Evolutionary conservation across 23 tunicate genomes (phyloP), one percentile per base, ranked within the genome.

Genomic region (Botrylloides violaceus): DNA sequence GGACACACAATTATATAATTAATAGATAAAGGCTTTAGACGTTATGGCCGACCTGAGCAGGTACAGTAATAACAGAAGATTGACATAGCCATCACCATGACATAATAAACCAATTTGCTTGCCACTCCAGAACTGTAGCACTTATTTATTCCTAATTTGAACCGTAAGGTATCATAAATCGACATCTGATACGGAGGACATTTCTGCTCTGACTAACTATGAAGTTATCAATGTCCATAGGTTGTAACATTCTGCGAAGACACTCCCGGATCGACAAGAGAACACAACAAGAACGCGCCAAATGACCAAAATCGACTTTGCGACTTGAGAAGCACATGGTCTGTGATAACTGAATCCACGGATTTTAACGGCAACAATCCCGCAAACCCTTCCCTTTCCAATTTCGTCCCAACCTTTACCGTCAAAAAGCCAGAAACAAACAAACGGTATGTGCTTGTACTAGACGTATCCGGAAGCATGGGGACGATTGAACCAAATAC

Each of bases 391-490:
- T n/a, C 24, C 2, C 34, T 30, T 3, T 43, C 32, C 7, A 49
- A 76, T 31, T 75, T 76, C 1, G 38, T 31, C 4, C 88, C 88
- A 12, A 60, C 28, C n/a, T 66, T 76, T 32, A 25, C 50, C 23
- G 71, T 83, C 19, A 71, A 66, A 0, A 71, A 59, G 34, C 47
- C 75, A 0, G 49, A 36, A 32, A 37, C 77, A 9, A 63, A 43
- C 6, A 48, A n/a, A 23, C 39, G 88, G 58, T 76, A 65, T 47
- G 88, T 83, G 25, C 48, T 83, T 38, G 88, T 83, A 58, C 32
- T 83, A 71, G 88, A 83, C 37, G 60, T 68, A 1, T 83, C 88
- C 0, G 81, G 81, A 28, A 83, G 88, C 81, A 83, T 83, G 88
- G 71, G 34, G 43, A 75, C 64, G 4, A 80, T 7, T n/a, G 77